phyloP scores from a whole-genome alignment of 2,113 vertebrate species.

The Climacteris rufus region DNA sequence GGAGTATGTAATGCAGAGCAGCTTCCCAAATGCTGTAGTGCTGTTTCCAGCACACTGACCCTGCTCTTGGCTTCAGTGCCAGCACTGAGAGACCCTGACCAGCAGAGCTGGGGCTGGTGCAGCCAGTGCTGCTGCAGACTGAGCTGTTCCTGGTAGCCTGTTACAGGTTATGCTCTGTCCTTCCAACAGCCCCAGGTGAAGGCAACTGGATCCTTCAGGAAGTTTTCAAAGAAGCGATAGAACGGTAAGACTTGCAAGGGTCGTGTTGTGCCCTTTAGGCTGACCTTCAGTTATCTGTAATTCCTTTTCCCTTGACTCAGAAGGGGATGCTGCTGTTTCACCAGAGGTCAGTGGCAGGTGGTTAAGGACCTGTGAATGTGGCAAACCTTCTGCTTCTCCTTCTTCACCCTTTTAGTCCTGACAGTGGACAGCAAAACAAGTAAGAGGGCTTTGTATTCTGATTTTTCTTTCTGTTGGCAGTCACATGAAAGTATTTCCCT shows the following conservation, averaged over 20 bases:
- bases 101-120: not conserved
- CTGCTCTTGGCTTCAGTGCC: not conserved
- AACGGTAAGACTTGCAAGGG: not conserved
- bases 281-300: not conserved
- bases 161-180: not conserved
- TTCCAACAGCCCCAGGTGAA: not conserved
- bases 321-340: not conserved
- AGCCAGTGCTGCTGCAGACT: not conserved
- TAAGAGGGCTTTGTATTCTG: not conserved
- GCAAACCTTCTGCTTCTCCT: not conserved
- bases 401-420: not conserved
- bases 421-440: not conserved
- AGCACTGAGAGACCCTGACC: not conserved
- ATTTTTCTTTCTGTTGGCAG: not conserved
- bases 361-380: not conserved
- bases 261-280: not conserved
- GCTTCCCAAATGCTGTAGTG: not conserved
- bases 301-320: not conserved
- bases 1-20: not conserved
- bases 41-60: not conserved
- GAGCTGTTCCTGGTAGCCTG: not conserved
- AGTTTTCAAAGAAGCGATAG: not conserved
- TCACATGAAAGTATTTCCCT: not conserved
- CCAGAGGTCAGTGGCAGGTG: not conserved
- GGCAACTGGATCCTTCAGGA: not conserved